Base-by-base conservation (phyloP, 2,888 invertebrate genomes). In the Melieria crassipennis region DNA sequence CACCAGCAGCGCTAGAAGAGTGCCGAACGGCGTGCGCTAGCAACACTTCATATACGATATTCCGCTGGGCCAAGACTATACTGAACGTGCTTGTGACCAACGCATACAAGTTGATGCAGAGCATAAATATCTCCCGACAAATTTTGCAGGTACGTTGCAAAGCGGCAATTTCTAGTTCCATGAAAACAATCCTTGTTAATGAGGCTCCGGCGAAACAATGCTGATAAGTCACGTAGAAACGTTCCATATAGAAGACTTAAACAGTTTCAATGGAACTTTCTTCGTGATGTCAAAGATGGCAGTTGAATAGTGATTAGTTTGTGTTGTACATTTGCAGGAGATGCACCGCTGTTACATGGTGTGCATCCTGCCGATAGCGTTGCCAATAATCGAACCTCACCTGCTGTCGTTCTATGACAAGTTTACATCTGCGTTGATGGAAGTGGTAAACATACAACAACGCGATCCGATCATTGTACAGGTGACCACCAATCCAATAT, bases 21-120 rank as follows among this genome's bases (percentile, higher is more conserved):
- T 82, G 78, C 46, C 75, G 79, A 7, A 70, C 77, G 47, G 61
- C 78, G 0, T 82, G 83, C 7, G 73, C 75, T 0, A 69, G 74
- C 2, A 76, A 84, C 6, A 80, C 76, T 48, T 81, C 80, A 4
- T 78, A 78, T 69, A 82, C 81, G 4, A 79, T 79, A 16, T 84
- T 81, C 65, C 82, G 85, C 6, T 86, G 87, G 86, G 82, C 84
- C 4, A 83, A 86, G 74, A 77, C 71, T 48, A 79, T 86, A 56
- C 72, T 86, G 4, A 72, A 85, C 68, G 79, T 84, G 74, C 79
- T 86, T 62, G 71, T 81, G 6, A 67, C 82, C 42, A 84, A 84
- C 67, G 83, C 85, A 0, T 79, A 84, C 30, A 81, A 81, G 63
- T 73, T 86, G 5, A 69, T 85, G 71, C 79, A 78, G 45, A 77